These are phyloP conservation scores for Rhyacophila brunnea DNA, from an alignment of 1,140 invertebrate genomes.

Conservation along the genomic window DNA sequence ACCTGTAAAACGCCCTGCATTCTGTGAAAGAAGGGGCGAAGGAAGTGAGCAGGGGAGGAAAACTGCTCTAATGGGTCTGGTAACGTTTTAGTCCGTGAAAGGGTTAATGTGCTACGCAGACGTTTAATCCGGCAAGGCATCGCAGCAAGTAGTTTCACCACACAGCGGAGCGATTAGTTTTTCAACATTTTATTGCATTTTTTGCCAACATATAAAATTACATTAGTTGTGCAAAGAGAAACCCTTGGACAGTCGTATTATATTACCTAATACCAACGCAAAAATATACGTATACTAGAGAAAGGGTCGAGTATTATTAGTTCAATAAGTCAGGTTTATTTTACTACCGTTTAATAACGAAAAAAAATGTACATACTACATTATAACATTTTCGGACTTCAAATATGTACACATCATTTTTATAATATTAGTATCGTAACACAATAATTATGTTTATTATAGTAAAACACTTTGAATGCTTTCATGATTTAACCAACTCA, in stretches of 20 bases:
- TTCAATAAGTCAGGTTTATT: no score
- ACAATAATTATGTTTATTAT: no score
- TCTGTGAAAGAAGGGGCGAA: not conserved
- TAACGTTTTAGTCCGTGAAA: not conserved
- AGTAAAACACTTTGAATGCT: no score
- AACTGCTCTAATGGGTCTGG: slow-evolving; percentile 4
- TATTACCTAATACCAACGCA: not conserved
- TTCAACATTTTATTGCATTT: not conserved
- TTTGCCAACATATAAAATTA: not conserved
- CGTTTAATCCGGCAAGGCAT: not conserved
- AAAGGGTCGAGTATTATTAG: no score
- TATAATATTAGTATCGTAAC: no score
- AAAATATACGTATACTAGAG: no score
- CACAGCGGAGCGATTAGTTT: not conserved
- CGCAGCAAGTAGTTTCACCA: not conserved
- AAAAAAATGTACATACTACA: no score
- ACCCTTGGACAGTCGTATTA: slow-evolving; percentile 1
- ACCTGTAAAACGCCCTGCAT: slow-evolving; percentile 18
- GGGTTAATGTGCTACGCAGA: slow-evolving; percentile 2
- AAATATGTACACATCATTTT: no score
- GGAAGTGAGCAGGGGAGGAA: not conserved
- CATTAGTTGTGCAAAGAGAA: not conserved
- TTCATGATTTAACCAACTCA: no score
- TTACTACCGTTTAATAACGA: no score
- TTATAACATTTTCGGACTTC: no score